Conservation (phyloP, 1,140 invertebrate species). For the Oreohelix idahoensis region DNA sequence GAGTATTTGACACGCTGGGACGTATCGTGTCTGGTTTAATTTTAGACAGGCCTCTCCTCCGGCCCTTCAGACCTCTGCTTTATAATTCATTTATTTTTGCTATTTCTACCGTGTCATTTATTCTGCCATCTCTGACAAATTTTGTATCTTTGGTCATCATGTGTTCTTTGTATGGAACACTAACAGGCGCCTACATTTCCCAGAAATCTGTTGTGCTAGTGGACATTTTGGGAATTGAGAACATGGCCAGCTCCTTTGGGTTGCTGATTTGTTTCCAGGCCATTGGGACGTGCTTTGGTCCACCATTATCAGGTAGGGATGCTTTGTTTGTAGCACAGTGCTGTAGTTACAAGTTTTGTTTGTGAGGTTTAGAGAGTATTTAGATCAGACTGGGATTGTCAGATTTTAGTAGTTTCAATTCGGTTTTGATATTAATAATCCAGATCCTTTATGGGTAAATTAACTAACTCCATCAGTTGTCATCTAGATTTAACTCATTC, state of each 20-base stretch:
- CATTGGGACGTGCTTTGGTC: conserved; percentile 86
- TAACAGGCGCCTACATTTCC: conserved; percentile 78
- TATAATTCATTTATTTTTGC: conserved; percentile 59
- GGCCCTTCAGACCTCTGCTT: conserved; percentile 49
- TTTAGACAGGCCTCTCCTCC: conserved; percentile 50
- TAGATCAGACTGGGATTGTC: no score
- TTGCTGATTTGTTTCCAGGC: conserved; percentile 94
- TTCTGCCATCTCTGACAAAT: conserved; percentile 47
- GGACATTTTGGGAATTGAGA: conserved; percentile 92
- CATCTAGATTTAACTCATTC: no score
- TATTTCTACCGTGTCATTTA: conserved; percentile 48
- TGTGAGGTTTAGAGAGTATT: no score
- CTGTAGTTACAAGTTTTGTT: no score
- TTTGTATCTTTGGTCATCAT: conserved; percentile 48
- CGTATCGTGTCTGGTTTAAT: conserved; percentile 53
- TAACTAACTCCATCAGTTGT: no score
- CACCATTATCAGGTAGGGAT: conserved; percentile 84
- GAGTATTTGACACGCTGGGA: conserved; percentile 54
- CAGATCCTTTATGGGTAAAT: no score
- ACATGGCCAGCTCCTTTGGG: conserved; percentile 93
- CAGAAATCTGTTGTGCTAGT: conserved; percentile 92
- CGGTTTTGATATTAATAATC: no score
- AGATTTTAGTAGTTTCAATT: no score
- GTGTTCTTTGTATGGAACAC: conserved; percentile 53
- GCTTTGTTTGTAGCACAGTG: no score